These are phyloP conservation scores for Misgurnus mizolepis DNA, from an alignment of 2,113 vertebrate species.

Conservation along the genomic window DNA sequence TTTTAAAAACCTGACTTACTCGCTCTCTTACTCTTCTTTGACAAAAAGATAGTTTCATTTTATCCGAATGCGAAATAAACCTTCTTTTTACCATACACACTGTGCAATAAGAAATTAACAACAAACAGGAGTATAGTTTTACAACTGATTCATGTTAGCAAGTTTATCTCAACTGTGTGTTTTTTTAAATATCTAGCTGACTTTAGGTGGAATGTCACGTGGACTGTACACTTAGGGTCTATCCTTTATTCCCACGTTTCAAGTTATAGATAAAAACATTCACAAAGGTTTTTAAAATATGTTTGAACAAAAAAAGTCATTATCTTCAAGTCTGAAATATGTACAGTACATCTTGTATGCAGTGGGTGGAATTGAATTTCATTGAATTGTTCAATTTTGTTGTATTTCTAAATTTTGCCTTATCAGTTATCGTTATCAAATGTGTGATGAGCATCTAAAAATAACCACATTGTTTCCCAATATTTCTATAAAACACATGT, in stretches of 20 bases:
- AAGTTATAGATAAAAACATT: not conserved
- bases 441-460: too few species aligned
- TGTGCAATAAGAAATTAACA: not conserved
- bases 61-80: too few species aligned
- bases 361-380: not conserved
- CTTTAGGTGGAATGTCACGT: not conserved
- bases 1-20: constrained; percentile 25
- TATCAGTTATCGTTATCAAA: too few species aligned
- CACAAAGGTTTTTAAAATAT: not conserved
- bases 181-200: not conserved
- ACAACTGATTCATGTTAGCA: constrained; percentile 1
- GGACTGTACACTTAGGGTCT: not conserved
- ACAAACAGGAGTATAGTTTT: not conserved
- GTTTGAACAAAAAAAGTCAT: constrained; percentile 8
- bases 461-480: too few species aligned
- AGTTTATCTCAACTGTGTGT: constrained; percentile 9
- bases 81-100: not conserved
- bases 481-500: too few species aligned
- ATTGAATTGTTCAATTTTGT: not conserved
- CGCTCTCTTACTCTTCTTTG: not conserved
- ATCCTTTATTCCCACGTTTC: not conserved
- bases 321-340: constrained; percentile 6
- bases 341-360: not conserved
- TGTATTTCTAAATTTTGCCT: not conserved
- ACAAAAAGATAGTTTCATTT: too few species aligned